Base-by-base conservation (phyloP, 2,113 vertebrate genomes). In the Pseudonaja textilis region DNA sequence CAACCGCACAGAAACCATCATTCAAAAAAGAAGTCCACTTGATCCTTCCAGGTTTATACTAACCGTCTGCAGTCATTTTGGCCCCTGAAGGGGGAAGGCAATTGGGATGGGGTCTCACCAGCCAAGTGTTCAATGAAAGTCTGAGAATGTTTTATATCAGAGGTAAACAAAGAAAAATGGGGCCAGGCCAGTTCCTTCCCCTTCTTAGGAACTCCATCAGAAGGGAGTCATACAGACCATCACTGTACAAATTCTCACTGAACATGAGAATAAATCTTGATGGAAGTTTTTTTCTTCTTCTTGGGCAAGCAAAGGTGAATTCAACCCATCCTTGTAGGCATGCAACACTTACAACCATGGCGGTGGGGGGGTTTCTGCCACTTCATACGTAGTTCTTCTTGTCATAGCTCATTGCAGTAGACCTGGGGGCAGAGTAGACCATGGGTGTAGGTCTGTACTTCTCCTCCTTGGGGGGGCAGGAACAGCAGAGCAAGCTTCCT, bases 351-450 rank as follows among this genome's bases (percentile, higher is more conserved):
- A 54, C 50, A 29, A 52, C 50, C 87, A 34, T 88, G 26, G 10
- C 14, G 1, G 14, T 1, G 1, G 45, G 0, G 45, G 45, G 0
- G 45, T 45, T 0, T 45, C 34, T 18, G 11, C 14, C 39, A 11
- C 18, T 94, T 99, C 97, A 99, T 89, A 99, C 99, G 88, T 99
- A 99, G 97, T 99, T 99, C 97, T 96, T 99, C 97, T 97, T 98
- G 97, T 98, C 98, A 81, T 99, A 99, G 95, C 95, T 96, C 25
- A 98, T 97, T 29, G 94, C 88, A 0, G 96, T 93, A 0, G 99
- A 99, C 94, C 98, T 97, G 1, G 98, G 97, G 0, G 98, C 97
- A 0, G 99, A 98, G 96, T 99, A 99, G 22, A 98, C 97, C 91
- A 98, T 95, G 69, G 98, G 98, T 92, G 98, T 90, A 0, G 98